Evolutionary conservation across 2,797 vertebrate genomes (phyloP).

Genomic region (Intellagama lesueurii): DNA sequence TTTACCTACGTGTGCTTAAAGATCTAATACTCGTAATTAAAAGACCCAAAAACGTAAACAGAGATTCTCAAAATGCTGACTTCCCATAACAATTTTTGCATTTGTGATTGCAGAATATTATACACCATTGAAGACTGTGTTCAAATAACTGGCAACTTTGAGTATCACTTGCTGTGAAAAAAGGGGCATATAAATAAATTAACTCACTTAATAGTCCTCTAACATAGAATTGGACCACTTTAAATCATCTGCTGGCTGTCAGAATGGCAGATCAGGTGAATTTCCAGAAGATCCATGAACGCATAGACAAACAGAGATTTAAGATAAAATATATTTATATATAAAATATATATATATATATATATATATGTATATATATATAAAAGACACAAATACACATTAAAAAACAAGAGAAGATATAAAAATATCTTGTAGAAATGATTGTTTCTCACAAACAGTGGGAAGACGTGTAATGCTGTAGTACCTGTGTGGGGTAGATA

Average conservation of each 20-base stretch:
- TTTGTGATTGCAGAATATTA: neutral
- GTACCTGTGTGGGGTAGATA: conserved; percentile 22
- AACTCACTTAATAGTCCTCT: neutral
- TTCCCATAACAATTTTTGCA: neutral
- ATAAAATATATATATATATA: conserved; percentile 37
- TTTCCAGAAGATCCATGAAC: neutral
- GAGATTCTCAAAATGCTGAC: neutral
- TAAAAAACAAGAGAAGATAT: conserved; percentile 21
- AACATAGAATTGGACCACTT: neutral
- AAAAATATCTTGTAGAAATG: conserved; percentile 33
- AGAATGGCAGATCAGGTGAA: neutral
- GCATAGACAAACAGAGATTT: conserved; percentile 8
- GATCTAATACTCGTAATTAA: neutral
- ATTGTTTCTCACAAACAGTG: conserved; percentile 40
- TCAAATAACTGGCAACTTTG: neutral
- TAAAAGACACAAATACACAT: conserved; percentile 39
- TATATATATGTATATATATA: conserved; percentile 39
- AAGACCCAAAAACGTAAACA: neutral
- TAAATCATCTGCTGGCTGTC: neutral
- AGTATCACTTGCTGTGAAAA: no score
- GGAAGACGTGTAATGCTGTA: conserved; percentile 20
- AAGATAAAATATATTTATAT: conserved; percentile 51
- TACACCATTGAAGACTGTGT: neutral
- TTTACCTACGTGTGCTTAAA: neutral
- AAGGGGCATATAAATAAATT: no score